Evolutionary conservation across 2,797 vertebrate species (phyloP).

Genomic region (Melopsittacus undulatus): DNA sequence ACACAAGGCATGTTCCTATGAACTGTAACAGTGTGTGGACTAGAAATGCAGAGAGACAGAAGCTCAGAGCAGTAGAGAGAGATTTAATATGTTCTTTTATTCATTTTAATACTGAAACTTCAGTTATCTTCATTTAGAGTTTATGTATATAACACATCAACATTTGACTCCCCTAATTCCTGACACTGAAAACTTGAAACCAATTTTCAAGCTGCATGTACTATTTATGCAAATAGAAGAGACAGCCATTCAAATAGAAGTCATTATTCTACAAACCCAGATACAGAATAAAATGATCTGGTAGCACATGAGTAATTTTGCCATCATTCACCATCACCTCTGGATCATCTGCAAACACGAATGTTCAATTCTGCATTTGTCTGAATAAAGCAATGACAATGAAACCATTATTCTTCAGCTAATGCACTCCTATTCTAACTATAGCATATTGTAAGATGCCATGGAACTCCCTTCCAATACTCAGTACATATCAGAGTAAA

Average conservation of each 20-base stretch:
- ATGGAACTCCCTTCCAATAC: background rate
- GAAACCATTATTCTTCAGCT: background rate
- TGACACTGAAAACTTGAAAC: slow-evolving; percentile 50
- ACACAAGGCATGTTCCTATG: background rate
- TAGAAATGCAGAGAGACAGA: background rate
- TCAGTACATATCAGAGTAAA: background rate
- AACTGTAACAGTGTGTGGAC: background rate
- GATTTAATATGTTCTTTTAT: background rate
- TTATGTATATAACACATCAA: slow-evolving; percentile 34
- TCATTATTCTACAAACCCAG: slow-evolving; percentile 32
- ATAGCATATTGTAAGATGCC: background rate
- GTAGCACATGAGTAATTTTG: slow-evolving; percentile 44
- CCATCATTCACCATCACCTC: slow-evolving; percentile 17
- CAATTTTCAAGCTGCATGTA: slow-evolving; percentile 43
- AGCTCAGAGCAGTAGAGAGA: background rate
- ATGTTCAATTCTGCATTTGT: background rate
- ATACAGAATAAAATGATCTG: slow-evolving; percentile 33
- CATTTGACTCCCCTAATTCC: slow-evolving; percentile 40
- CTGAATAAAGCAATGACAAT: background rate
- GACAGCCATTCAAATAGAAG: slow-evolving; percentile 42
- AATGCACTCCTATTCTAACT: background rate
- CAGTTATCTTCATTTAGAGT: slow-evolving; percentile 38
- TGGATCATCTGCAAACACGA: background rate
- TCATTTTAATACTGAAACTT: slow-evolving; percentile 10
- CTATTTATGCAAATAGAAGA: slow-evolving; percentile 57